Conservation (phyloP, 64 coral and sea anemone species). For the Montipora cactus region DNA sequence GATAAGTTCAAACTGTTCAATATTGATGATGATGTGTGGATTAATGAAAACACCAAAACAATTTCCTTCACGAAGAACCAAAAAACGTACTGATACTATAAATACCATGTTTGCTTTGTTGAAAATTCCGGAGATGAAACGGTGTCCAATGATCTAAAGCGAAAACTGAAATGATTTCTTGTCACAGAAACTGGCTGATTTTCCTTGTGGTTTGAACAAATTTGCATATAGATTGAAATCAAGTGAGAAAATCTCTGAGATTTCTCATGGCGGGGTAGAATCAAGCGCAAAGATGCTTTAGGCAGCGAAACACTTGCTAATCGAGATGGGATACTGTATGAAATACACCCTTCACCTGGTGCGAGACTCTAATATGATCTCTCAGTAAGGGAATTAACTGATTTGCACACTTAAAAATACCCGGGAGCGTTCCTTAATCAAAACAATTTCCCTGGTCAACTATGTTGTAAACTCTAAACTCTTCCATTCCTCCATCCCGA, state of each 20-base stretch:
- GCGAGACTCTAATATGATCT: background rate
- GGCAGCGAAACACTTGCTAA: background rate
- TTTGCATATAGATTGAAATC: conserved; percentile 3
- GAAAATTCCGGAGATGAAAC: background rate
- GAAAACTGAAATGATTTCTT: background rate
- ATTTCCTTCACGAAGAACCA: background rate
- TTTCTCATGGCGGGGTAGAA: background rate
- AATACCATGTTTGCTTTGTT: no score
- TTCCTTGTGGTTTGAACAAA: background rate
- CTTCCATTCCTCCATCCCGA: background rate
- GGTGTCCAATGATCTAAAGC: background rate
- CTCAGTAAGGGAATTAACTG: background rate
- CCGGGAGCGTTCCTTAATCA: background rate
- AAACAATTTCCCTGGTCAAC: background rate
- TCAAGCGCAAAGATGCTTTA: background rate
- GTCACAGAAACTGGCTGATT: background rate
- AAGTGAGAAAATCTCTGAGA: background rate
- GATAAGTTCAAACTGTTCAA: background rate
- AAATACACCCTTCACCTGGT: background rate
- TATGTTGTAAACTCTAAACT: background rate
- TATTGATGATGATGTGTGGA: conserved; percentile 3
- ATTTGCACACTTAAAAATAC: conserved; percentile 21
- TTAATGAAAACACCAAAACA: background rate
- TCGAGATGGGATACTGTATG: background rate
- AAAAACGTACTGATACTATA: background rate